Evolutionary conservation across 2,797 vertebrate genomes (phyloP).

Genomic region (Poeciliopsis turneri): DNA sequence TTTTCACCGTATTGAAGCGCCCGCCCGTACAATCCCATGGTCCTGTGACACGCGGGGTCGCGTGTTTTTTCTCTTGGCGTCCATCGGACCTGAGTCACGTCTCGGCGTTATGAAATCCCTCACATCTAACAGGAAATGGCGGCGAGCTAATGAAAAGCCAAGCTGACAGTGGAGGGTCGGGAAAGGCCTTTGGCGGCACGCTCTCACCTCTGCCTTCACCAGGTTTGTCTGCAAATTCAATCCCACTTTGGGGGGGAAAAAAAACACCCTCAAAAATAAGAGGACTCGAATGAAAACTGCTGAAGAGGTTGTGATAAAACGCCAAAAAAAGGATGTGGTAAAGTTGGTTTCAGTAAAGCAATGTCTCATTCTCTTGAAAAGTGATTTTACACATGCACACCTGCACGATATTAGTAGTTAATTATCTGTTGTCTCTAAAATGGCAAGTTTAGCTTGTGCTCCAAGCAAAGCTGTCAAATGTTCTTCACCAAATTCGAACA

Average conservation of each 20-base stretch:
- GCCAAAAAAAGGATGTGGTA: background rate
- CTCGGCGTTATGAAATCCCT: conserved; percentile 49
- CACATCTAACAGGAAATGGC: conserved; percentile 46
- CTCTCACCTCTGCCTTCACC: conserved; percentile 41
- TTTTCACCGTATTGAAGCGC: background rate
- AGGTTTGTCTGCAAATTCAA: conserved; percentile 44
- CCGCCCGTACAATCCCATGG: background rate
- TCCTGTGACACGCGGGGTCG: background rate
- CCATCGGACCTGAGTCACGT: conserved; percentile 42
- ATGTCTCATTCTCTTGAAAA: background rate
- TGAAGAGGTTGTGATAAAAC: conserved; percentile 19
- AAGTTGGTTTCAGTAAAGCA: background rate
- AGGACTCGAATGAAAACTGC: conserved; percentile 14
- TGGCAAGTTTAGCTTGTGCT: background rate
- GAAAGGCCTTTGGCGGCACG: conserved; percentile 34
- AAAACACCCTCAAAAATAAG: conserved; percentile 13
- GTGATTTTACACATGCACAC: background rate
- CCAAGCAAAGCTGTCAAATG: background rate
- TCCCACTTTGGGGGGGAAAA: conserved; percentile 19
- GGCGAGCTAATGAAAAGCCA: conserved; percentile 60
- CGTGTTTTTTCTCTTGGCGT: conserved; percentile 7
- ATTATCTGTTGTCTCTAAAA: background rate
- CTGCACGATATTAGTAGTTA: background rate
- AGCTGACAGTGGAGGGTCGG: conserved; percentile 50
- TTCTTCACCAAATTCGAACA: background rate